Evolutionary conservation across 2,113 vertebrate genomes (phyloP).

Genomic region (Taxidea taxus): DNA sequence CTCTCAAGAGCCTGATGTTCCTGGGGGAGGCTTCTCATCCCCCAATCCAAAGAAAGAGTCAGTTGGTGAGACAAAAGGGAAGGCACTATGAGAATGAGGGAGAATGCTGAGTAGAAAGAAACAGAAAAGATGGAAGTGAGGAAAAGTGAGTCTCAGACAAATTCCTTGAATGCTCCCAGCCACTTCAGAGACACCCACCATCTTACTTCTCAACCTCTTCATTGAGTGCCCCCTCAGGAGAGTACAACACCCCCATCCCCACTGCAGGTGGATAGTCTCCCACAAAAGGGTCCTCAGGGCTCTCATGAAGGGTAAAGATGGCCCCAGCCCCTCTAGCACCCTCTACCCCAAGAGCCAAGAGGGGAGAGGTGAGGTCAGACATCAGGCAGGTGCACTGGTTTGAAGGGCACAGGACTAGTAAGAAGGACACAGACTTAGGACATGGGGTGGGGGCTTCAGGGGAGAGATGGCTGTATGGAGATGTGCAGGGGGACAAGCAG

Average conservation of each 20-base stretch:
- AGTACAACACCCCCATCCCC: too few relatives aligned
- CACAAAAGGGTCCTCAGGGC: neutral
- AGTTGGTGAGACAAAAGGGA: neutral
- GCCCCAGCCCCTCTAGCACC: neutral
- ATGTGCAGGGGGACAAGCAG: neutral
- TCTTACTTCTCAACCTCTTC: neutral
- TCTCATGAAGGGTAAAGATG: neutral
- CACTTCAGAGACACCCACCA: neutral
- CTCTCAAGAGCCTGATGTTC: neutral
- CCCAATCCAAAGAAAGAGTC: neutral
- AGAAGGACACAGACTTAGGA: neutral
- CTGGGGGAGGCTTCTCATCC: neutral
- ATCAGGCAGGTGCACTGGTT: neutral
- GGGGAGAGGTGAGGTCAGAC: neutral
- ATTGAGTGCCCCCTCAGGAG: neutral
- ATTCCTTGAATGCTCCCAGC: neutral
- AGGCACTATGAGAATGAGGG: neutral
- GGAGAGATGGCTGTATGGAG: neutral
- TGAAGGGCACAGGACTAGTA: neutral
- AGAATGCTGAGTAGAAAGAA: neutral
- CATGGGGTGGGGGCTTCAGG: neutral
- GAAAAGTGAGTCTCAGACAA: neutral
- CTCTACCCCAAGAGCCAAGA: neutral
- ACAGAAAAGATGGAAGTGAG: neutral
- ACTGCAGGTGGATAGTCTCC: neutral